Conservation (phyloP, 2,113 vertebrate genomes). For the Ondatra zibethicus region DNA sequence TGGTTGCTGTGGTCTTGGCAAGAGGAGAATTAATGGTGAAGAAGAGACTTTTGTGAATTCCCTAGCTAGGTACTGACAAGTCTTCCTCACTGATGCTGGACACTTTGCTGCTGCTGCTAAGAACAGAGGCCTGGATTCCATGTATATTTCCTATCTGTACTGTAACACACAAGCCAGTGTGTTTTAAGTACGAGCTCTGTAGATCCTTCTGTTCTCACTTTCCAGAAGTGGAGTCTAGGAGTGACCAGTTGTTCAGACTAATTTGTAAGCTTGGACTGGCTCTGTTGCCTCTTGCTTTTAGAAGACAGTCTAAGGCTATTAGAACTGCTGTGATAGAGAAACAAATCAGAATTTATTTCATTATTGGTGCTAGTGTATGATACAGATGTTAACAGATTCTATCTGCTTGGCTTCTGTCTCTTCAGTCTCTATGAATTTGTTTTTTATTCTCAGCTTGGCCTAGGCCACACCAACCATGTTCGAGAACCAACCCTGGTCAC, state of each 20-base stretch:
- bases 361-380: constrained; percentile 31
- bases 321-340: constrained; percentile 22
- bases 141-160: constrained; percentile 22
- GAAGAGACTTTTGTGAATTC: not conserved
- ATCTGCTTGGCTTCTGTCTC: constrained; percentile 41
- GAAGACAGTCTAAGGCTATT: constrained; percentile 5
- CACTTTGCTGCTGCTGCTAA: not conserved
- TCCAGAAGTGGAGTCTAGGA: constrained; percentile 17
- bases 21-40: constrained; percentile 17
- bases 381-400: not conserved
- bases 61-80: not conserved
- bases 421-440: constrained; percentile 35
- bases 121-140: not conserved
- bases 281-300: constrained; percentile 21
- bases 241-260: not conserved
- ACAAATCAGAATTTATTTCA: constrained; percentile 44
- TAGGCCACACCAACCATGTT: constrained; percentile 92
- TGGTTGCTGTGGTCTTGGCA: not conserved
- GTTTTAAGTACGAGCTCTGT: constrained; percentile 33
- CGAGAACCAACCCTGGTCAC: constrained; percentile 90
- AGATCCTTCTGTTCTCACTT: constrained; percentile 34
- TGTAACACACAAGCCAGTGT: not conserved
- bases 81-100: not conserved
- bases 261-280: constrained; percentile 18
- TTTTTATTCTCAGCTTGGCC: constrained; percentile 85